Evolutionary conservation across 92 coral and sea anemone species (phyloP), one percentile per base, ranked within the genome.

Genomic region (Parazoanthus atlanticus): DNA sequence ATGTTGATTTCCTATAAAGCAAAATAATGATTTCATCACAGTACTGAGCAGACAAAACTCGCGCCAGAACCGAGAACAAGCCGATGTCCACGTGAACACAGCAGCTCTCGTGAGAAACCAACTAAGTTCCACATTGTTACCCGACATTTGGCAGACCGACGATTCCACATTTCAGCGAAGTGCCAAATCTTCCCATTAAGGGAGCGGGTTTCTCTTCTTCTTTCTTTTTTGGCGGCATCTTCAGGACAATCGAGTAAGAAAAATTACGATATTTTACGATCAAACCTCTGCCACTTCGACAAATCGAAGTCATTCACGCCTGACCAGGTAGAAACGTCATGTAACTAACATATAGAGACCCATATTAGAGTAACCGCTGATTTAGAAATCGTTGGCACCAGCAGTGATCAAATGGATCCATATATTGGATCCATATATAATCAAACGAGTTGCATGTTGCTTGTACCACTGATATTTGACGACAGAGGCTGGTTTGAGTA

Each of bases 141-240:
- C 99, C 99, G 9, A 97, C 99, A 85, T 97, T 97, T 40, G 99
- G 99, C 75, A 97, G 89, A 47, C 99, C 99, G 0, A 97, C 99
- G 31, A 97, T 97, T 2, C 99, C 99, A 88, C 98, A 95, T 84
- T 94, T 97, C 36, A 97, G 78, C 28, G 99, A 97, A 21, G 99
- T 97, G 21, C 99, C 99, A 89, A 97, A 94, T 90, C 99, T 80
- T 11, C 99, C 99, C 97, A 97, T 94, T 36, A 97, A 91, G 15
- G 97, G 97, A 3, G 99, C 91, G 32, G 93, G 96, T 69, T 95
- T 94, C 41, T 93, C 96, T 66, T 90, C 96, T 82, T 94, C 98
- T 84, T 95, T 97, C 96, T 97, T 97, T 87, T 96, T 96, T 21
- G 99, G 99, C 30, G 99, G 99, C 99, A 97, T 97, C 85, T 93